These are phyloP conservation scores for Pseudomyrmex dendroicus DNA, from an alignment of 1,140 invertebrate genomes.

Conservation along the genomic window DNA sequence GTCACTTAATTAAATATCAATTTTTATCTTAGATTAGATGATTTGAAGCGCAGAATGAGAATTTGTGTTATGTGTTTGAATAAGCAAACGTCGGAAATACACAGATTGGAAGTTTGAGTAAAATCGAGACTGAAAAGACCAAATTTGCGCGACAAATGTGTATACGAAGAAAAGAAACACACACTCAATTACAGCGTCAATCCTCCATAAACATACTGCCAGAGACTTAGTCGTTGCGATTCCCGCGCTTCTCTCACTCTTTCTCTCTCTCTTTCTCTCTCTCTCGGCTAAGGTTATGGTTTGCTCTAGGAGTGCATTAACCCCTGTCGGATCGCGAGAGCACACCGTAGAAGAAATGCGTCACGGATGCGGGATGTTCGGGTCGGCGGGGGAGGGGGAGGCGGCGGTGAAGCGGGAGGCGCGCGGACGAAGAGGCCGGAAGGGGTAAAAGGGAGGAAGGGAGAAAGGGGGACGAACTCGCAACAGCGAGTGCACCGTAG, in stretches of 20 bases:
- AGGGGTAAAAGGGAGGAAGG: constrained; percentile 5
- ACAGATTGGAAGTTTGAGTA: no score
- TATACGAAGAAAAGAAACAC: no score
- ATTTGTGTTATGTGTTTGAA: no score
- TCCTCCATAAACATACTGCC: no score
- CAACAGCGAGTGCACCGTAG: not conserved
- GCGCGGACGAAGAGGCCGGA: constrained; percentile 20
- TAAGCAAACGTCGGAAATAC: no score
- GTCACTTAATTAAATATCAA: no score
- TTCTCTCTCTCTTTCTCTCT: no score
- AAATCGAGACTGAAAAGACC: no score
- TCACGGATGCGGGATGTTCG: constrained; percentile 48
- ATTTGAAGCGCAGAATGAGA: no score
- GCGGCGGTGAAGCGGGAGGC: not conserved
- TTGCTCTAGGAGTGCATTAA: constrained; percentile 84
- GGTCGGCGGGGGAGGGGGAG: constrained; percentile 18
- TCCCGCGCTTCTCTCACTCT: constrained; percentile 57
- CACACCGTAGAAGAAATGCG: constrained; percentile 75
- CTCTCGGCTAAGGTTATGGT: constrained; percentile 71
- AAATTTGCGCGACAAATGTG: no score
- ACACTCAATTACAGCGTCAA: no score
- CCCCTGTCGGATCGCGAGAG: constrained; percentile 76
- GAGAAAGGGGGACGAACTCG: not conserved
- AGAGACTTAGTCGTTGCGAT: constrained; percentile 41
- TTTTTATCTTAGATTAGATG: no score